A percentile compares a stretch with the other conserved stretches of the same genome.
These are phyloP conservation scores for Malaclemys terrapin DNA, from an alignment of 2,113 vertebrate genomes.

Conservation along the genomic window DNA sequence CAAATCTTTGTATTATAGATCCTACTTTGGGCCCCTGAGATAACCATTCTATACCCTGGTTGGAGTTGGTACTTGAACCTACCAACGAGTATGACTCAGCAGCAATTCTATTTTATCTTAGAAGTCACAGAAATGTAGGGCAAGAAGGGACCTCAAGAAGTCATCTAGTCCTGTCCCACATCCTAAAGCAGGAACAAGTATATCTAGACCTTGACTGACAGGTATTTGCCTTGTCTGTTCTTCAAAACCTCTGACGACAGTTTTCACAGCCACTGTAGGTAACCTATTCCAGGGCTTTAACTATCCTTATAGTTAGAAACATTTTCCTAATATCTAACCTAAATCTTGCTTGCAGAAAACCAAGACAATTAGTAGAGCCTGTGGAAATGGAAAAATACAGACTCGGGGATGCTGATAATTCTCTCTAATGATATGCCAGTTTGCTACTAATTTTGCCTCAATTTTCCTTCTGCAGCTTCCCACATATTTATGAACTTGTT, in stretches of 20 bases:
- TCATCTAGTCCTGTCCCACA: too few species aligned
- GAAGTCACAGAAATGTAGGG: too few species aligned
- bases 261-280: neutral
- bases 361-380: neutral
- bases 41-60: neutral
- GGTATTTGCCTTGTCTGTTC: neutral
- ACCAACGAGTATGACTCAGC: too few species aligned
- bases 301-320: neutral
- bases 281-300: neutral
- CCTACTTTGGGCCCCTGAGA: neutral
- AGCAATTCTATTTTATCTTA: neutral
- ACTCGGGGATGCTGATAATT: neutral
- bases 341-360: neutral
- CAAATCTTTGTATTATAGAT: neutral
- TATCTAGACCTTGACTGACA: neutral
- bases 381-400: neutral
- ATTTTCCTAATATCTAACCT: neutral
- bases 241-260: neutral
- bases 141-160: too few species aligned
- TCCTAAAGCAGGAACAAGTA: too few species aligned
- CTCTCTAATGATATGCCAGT: neutral
- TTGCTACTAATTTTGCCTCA: neutral
- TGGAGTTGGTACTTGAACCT: neutral
- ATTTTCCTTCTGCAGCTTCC: neutral
- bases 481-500: conserved; percentile 6